phyloP scores from a whole-genome alignment of 1,140 invertebrate species.

The Caerostris darwini region DNA sequence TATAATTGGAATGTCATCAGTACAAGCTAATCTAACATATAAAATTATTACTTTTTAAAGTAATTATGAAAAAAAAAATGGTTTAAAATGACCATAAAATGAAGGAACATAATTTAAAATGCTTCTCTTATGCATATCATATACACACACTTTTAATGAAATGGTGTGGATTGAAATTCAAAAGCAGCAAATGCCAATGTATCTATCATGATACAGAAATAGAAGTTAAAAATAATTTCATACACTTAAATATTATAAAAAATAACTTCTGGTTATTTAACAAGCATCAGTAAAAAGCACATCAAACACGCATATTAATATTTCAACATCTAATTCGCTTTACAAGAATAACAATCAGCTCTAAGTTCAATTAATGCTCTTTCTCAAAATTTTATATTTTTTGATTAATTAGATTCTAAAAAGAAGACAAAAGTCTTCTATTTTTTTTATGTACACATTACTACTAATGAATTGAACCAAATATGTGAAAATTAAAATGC shows the following conservation, averaged over 20 bases:
- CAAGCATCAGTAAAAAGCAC: constrained; percentile 10
- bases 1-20: too few species aligned
- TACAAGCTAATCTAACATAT: too few species aligned
- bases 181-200: background rate
- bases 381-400: too few species aligned
- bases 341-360: background rate
- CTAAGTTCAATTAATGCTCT: too few species aligned
- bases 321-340: background rate
- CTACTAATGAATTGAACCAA: too few species aligned
- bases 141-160: background rate
- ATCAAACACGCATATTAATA: background rate
- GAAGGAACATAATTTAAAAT: background rate
- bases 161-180: background rate
- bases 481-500: too few species aligned
- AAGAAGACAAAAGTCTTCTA: too few species aligned
- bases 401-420: too few species aligned
- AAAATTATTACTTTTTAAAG: too few species aligned
- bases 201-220: background rate
- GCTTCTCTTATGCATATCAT: background rate
- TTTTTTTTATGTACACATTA: too few species aligned
- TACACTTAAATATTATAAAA: background rate
- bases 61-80: too few species aligned
- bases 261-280: constrained; percentile 10
- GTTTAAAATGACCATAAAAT: background rate
- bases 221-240: constrained; percentile 10